A percentile compares a stretch with the other conserved stretches of the same genome.
These are phyloP conservation scores for Ditylenchus weischeri DNA, from an alignment of 2,888 invertebrate species.

Conservation along the genomic window DNA sequence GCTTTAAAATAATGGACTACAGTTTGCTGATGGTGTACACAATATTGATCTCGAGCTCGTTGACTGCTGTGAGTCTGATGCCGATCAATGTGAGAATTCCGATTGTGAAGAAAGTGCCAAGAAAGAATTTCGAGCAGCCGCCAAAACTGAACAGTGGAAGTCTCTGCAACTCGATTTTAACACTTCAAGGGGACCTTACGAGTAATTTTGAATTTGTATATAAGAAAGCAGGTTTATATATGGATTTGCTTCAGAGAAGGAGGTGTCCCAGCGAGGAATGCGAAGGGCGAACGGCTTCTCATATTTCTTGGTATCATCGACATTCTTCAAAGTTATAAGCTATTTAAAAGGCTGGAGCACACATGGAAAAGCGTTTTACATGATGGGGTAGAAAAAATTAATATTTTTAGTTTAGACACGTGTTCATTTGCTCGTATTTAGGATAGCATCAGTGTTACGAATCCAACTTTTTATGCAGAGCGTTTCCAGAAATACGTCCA, in stretches of 20 bases:
- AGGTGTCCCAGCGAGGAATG: slow-evolving; percentile 93
- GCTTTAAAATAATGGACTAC: slow-evolving; percentile 95
- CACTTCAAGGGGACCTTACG: slow-evolving; percentile 31
- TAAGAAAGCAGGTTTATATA: background rate
- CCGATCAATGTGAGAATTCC: slow-evolving; percentile 12
- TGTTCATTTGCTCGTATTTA: slow-evolving; percentile 61
- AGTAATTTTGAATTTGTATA: slow-evolving; percentile 22
- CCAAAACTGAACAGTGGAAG: slow-evolving; percentile 35
- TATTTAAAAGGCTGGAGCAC: slow-evolving; percentile 96
- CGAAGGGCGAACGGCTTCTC: slow-evolving; percentile 87
- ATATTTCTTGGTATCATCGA: slow-evolving; percentile 96
- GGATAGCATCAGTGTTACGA: slow-evolving; percentile 98
- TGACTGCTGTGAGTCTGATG: background rate
- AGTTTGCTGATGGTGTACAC: slow-evolving; percentile 90
- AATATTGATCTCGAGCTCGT: slow-evolving; percentile 77
- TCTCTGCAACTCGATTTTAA: slow-evolving; percentile 41
- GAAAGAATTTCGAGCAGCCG: background rate
- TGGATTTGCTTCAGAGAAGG: slow-evolving; percentile 73
- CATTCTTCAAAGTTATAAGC: slow-evolving; percentile 93
- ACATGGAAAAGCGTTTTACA: slow-evolving; percentile 97
- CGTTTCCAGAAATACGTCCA: slow-evolving; percentile 89
- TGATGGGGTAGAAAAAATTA: slow-evolving; percentile 64
- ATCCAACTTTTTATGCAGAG: slow-evolving; percentile 96
- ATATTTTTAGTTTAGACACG: slow-evolving; percentile 5
- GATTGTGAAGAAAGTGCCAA: slow-evolving; percentile 20